phyloP scores from a whole-genome alignment of 2,113 vertebrate genomes.

The Tragelaphus imberbis region DNA sequence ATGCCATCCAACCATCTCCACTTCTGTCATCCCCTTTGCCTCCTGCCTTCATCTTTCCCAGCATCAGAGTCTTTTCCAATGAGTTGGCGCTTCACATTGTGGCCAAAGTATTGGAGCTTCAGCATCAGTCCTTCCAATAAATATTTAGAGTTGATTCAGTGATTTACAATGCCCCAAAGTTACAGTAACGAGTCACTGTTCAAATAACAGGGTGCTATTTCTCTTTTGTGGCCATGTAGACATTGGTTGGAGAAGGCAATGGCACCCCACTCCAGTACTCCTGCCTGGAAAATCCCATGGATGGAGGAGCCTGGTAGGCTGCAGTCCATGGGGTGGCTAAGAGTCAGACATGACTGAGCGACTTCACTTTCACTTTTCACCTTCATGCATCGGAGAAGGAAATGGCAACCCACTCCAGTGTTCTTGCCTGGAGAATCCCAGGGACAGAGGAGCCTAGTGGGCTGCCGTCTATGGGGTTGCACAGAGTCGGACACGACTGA shows the following conservation, averaged over 20 bases:
- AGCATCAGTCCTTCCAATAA: neutral
- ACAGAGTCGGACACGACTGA: too few species aligned
- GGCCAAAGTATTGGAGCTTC: neutral
- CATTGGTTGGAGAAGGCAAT: conserved; percentile 69
- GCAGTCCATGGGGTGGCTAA: too few species aligned
- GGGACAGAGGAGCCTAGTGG: too few species aligned
- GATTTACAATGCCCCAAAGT: conserved; percentile 82
- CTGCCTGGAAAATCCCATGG: too few species aligned
- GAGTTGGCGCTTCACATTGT: neutral
- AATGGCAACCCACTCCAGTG: too few species aligned
- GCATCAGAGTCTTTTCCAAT: neutral
- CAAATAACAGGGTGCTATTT: conserved; percentile 83
- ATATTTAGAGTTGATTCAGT: conserved; percentile 63
- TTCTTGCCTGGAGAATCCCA: too few species aligned
- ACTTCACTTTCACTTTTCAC: too few species aligned
- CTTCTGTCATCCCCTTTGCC: neutral
- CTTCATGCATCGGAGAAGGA: too few species aligned
- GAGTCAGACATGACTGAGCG: too few species aligned
- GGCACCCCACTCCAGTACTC: too few species aligned
- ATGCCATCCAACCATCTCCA: neutral
- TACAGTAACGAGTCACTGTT: conserved; percentile 81
- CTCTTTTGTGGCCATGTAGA: conserved; percentile 86
- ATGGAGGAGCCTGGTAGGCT: too few species aligned
- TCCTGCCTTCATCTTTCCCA: neutral
- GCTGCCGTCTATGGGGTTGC: too few species aligned